Evolutionary conservation across 2,888 invertebrate species (phyloP).

Genomic region (Bombylius discolor): DNA sequence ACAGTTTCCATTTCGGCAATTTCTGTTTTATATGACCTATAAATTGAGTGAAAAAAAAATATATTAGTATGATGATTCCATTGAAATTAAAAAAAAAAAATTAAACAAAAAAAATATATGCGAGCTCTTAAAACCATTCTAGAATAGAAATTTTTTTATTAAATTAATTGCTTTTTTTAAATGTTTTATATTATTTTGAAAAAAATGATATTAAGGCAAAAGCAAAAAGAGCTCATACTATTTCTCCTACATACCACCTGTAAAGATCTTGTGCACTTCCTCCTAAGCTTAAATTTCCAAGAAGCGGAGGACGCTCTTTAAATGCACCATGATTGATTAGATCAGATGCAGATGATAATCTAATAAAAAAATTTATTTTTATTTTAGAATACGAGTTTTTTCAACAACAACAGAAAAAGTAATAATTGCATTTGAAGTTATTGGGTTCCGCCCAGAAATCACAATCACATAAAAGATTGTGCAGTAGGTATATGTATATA

Average conservation of each 20-base stretch:
- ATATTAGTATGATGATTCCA: no score
- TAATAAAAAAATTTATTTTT: constrained; percentile 18
- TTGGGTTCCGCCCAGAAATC: neutral
- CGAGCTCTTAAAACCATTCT: no score
- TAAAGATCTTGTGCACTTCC: constrained; percentile 40
- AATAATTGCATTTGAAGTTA: no score
- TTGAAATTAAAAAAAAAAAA: neutral
- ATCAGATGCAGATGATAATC: constrained; percentile 49
- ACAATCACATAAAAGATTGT: neutral
- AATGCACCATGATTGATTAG: constrained; percentile 40
- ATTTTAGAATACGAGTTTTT: no score
- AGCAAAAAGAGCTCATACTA: constrained; percentile 10
- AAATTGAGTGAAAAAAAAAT: neutral
- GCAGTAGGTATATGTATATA: neutral
- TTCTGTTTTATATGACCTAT: constrained; percentile 49
- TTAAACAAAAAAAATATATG: no score
- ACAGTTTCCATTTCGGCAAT: constrained; percentile 87
- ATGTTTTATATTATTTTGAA: neutral
- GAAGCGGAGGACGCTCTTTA: constrained; percentile 43
- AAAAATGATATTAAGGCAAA: neutral
- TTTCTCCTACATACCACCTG: constrained; percentile 32
- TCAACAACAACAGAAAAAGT: no score
- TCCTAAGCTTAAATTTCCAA: constrained; percentile 35
- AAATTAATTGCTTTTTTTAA: neutral
- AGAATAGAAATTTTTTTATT: no score